These are phyloP conservation scores for Malurus leucopterus DNA, from an alignment of 2,797 vertebrate species.

Conservation along the genomic window DNA sequence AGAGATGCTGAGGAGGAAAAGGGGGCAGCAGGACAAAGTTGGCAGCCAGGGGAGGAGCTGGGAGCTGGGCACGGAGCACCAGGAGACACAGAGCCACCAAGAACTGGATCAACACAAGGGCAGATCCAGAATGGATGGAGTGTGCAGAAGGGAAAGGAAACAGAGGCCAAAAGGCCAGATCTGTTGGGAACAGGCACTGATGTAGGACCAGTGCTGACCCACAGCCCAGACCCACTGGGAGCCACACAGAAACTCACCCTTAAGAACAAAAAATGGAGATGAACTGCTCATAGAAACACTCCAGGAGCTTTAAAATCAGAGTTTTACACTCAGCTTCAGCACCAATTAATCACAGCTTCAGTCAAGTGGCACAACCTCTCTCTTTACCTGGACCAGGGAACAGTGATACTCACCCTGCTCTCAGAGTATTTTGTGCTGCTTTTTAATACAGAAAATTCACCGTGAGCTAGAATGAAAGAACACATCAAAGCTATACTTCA, in stretches of 20 bases:
- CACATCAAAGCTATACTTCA: not conserved
- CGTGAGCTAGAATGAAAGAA: not conserved
- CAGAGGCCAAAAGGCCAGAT: not conserved
- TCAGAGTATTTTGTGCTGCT: not conserved
- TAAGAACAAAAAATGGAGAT: not conserved
- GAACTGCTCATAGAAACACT: not conserved
- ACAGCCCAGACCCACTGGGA: not conserved
- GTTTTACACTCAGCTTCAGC: not conserved
- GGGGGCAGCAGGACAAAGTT: not conserved
- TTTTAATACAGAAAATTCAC: not conserved
- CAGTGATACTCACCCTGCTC: not conserved
- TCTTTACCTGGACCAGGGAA: not conserved
- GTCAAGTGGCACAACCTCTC: not conserved
- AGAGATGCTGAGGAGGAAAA: not conserved
- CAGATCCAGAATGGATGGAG: not conserved
- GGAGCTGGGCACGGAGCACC: not conserved
- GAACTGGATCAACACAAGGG: not conserved
- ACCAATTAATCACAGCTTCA: not conserved
- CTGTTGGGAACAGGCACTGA: not conserved
- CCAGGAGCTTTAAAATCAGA: not conserved
- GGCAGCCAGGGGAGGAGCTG: not conserved
- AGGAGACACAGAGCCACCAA: not conserved
- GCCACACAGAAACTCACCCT: not conserved
- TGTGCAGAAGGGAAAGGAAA: not conserved
- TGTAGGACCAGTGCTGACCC: not conserved